Percentiles rank a stretch among this genome's conserved stretches.
These are phyloP conservation scores for Rousettus madagascariensis DNA, from an alignment of 2,797 vertebrate genomes.

Conservation along the genomic window DNA sequence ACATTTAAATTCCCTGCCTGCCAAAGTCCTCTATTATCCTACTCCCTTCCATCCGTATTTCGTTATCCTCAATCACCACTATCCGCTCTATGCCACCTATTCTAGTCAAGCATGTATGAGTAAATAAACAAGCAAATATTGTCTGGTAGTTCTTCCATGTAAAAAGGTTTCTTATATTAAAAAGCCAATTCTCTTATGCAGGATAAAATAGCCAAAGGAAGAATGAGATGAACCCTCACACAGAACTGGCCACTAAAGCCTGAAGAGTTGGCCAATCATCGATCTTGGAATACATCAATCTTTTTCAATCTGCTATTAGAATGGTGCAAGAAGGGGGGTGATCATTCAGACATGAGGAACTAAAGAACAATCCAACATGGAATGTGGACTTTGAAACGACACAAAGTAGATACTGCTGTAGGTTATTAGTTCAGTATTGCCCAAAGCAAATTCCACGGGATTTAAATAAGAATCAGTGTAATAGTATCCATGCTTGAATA, in stretches of 20 bases:
- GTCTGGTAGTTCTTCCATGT: not conserved
- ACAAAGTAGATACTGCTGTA: not conserved
- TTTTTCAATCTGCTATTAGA: not conserved
- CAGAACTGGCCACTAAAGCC: not conserved
- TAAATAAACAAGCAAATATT: not conserved
- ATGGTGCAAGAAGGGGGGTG: not conserved
- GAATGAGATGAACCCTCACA: not conserved
- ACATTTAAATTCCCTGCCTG: not conserved
- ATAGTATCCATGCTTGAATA: not conserved
- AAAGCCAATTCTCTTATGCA: not conserved
- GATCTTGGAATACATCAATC: not conserved
- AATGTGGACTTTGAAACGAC: conserved; percentile 2
- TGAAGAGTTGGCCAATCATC: not conserved
- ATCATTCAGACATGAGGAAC: not conserved
- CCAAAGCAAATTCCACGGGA: not conserved
- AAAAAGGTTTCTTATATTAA: not conserved
- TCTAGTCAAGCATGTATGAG: not conserved
- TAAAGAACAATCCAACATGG: not conserved
- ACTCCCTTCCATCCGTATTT: not conserved
- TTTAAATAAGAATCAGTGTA: not conserved
- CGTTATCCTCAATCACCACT: not conserved
- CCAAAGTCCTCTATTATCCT: not conserved
- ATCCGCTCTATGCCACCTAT: not conserved
- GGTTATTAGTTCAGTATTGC: not conserved
- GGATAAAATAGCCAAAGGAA: not conserved